Percentiles rank a stretch among this genome's conserved stretches.
Evolutionary conservation across 2,113 vertebrate genomes (phyloP).

Genomic region (Uria lomvia): DNA sequence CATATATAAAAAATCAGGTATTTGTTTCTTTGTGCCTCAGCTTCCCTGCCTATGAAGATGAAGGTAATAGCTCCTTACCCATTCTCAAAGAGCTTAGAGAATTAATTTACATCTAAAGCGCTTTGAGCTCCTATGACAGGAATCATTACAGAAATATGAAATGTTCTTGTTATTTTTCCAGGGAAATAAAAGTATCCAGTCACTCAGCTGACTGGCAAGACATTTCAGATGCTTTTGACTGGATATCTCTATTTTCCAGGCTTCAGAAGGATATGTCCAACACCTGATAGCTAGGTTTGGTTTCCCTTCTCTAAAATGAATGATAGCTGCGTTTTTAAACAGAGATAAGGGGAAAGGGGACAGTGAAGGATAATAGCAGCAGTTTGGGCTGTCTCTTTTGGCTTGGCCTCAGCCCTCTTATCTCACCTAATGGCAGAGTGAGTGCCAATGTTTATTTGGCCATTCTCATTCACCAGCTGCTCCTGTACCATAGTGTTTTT

Average conservation of each 20-base stretch:
- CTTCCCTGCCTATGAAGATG: neutral
- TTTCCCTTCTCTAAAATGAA: conserved; percentile 49
- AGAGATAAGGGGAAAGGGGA: conserved; percentile 61
- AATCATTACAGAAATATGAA: conserved; percentile 23
- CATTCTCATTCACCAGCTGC: conserved; percentile 78
- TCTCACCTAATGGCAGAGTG: conserved; percentile 76
- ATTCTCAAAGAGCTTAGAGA: neutral
- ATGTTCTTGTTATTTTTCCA: conserved; percentile 26
- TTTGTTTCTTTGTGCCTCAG: neutral
- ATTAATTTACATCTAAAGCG: neutral
- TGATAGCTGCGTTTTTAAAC: conserved; percentile 59
- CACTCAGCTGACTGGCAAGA: neutral
- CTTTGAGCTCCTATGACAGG: neutral
- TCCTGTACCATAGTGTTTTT: conserved; percentile 76
- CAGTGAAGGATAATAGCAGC: conserved; percentile 52
- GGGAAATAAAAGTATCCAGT: neutral
- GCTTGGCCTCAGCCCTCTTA: conserved; percentile 68
- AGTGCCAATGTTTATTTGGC: conserved; percentile 82
- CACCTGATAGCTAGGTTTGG: conserved; percentile 54
- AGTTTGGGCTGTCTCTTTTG: conserved; percentile 56
- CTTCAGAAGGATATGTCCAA: neutral
- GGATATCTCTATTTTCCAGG: conserved; percentile 50
- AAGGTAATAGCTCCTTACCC: neutral
- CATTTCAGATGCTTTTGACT: conserved; percentile 14
- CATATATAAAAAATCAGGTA: neutral